A percentile compares a stretch with the other conserved stretches of the same genome.
These are phyloP conservation scores for Myotis daubentonii DNA, from an alignment of 2,797 vertebrate species.

Conservation along the genomic window DNA sequence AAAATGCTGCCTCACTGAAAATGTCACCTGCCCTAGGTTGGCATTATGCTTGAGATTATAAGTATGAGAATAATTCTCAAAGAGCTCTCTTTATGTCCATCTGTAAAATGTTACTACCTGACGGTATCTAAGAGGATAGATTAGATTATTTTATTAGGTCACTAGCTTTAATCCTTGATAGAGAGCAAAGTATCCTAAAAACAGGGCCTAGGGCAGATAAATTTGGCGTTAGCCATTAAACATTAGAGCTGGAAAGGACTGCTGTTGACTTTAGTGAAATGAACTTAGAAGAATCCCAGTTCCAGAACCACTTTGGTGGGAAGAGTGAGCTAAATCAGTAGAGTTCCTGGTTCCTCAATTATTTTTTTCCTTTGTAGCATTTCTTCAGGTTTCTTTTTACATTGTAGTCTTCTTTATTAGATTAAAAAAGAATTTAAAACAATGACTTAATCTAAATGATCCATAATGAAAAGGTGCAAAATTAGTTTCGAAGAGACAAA, in stretches of 20 bases:
- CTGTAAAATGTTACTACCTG: not conserved
- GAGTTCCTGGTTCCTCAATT: not conserved
- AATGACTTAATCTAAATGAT: not conserved
- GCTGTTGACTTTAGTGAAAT: not conserved
- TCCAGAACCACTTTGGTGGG: not conserved
- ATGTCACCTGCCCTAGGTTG: not conserved
- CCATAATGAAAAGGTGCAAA: not conserved
- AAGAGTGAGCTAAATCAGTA: not conserved
- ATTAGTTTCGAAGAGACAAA: not conserved
- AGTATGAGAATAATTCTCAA: not conserved
- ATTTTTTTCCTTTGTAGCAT: not conserved
- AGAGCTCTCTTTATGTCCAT: not conserved
- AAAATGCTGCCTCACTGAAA: slow-evolving; percentile 23
- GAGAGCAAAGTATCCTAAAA: slow-evolving; percentile 35
- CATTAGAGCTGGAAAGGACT: not conserved
- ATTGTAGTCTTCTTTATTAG: not conserved
- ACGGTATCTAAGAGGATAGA: not conserved
- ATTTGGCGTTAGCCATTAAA: not conserved
- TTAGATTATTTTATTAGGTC: not conserved
- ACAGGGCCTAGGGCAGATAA: not conserved
- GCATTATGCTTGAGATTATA: not conserved
- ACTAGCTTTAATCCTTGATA: not conserved
- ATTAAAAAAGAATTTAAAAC: not conserved
- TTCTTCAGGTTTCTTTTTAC: not conserved
- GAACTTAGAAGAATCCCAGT: not conserved